Evolutionary conservation across 2,797 vertebrate species (phyloP).

Genomic region (Platyrinchus mystaceus): DNA sequence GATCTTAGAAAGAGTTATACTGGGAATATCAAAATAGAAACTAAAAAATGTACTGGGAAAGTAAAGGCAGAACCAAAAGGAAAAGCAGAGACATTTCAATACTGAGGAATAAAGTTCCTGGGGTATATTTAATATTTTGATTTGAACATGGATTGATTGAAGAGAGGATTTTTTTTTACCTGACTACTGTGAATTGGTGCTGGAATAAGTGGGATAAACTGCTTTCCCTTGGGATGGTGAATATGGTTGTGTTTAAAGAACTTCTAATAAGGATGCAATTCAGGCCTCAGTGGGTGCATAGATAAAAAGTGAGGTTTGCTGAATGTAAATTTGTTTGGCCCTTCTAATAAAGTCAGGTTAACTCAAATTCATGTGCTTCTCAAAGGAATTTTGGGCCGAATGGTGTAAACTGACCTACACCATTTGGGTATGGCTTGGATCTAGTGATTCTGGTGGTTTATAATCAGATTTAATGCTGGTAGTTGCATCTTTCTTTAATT

Average conservation of each 20-base stretch:
- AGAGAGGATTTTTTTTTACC: background rate
- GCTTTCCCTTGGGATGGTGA: background rate
- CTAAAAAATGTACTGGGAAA: background rate
- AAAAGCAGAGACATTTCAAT: background rate
- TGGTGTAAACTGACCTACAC: background rate
- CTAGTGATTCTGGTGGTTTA: background rate
- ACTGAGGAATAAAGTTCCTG: background rate
- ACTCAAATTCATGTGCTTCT: background rate
- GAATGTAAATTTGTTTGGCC: background rate
- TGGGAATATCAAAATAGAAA: background rate
- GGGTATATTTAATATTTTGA: background rate
- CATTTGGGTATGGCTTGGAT: background rate
- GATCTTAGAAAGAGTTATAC: background rate
- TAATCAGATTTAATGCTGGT: background rate
- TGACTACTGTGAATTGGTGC: background rate
- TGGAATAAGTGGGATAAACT: slow-evolving; percentile 10
- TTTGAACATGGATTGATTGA: background rate
- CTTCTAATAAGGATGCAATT: background rate
- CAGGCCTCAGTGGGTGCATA: background rate
- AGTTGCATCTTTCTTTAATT: background rate
- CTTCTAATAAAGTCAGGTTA: background rate
- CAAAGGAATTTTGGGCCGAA: background rate
- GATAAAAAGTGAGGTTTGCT: background rate
- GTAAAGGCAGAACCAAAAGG: background rate
- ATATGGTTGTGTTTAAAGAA: background rate